phyloP scores from a whole-genome alignment of 2,888 invertebrate genomes.

The Thecocarcelia acutangulata region DNA sequence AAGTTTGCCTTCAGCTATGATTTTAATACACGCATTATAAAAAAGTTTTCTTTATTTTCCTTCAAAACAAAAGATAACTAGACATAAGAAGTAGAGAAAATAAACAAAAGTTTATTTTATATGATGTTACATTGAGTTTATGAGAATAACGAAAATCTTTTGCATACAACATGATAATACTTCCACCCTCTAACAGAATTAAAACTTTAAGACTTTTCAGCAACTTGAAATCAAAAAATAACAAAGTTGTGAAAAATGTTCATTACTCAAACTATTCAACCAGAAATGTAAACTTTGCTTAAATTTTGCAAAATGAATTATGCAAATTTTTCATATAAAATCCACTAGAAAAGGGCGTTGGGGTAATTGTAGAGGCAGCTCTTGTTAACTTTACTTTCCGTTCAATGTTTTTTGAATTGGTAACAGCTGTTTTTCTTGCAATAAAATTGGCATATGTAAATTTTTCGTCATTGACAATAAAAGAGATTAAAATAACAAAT shows the following conservation, averaged over 20 bases:
- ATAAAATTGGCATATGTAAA: conserved; percentile 27
- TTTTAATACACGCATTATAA: neutral
- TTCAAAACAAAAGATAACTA: conserved; percentile 1
- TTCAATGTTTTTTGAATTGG: conserved; percentile 1
- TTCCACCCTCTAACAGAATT: neutral
- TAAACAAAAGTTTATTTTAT: conserved; percentile 5
- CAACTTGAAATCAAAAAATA: neutral
- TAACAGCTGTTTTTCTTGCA: conserved; percentile 39
- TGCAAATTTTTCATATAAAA: conserved; percentile 29
- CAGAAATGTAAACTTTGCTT: neutral
- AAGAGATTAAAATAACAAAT: neutral
- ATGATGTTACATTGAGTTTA: conserved; percentile 16
- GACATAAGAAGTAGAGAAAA: neutral
- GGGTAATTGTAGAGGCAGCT: conserved; percentile 34
- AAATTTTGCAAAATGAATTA: conserved; percentile 14
- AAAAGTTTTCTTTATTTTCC: conserved; percentile 15
- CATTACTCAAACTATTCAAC: conserved; percentile 4
- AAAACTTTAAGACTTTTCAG: neutral
- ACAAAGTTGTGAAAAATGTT: neutral
- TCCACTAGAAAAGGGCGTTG: conserved; percentile 7
- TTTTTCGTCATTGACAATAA: conserved; percentile 7
- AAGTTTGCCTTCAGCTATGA: neutral
- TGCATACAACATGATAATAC: conserved; percentile 24
- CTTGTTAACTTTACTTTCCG: conserved; percentile 22
- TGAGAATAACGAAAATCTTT: conserved; percentile 20